Base-by-base conservation (phyloP, 2,888 invertebrate species). In the Arctia plantaginis region DNA sequence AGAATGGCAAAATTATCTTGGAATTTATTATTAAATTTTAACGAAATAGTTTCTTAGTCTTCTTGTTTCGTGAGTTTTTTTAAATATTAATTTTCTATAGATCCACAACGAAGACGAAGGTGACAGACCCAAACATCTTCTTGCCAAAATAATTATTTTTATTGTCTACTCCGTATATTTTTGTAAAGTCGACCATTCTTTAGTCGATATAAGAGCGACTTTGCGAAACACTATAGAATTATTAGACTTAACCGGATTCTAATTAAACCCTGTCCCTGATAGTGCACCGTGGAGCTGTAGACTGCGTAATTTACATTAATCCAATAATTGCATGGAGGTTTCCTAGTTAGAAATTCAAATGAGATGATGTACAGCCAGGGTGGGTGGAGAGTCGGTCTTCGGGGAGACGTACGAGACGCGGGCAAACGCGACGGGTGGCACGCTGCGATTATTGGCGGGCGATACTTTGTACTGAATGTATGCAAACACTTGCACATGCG, bases 261-360 rank as follows among this genome's bases (percentile, higher is more conserved):
- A 95, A 95, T 95, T 95, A 95, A 95, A 93, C 92, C 93, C 91
- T 93, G 94, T 94, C 93, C 91, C 94, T 94, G 95, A 95, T 95
- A 95, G 95, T 95, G 95, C 95, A 95, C 94, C 94, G 93, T 93
- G 88, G 93, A 91, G 93, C 95, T 93, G 97, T 97, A 97, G 97
- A 97, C 97, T 97, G 97, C 97, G 97, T 98, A 97, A 97, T 97
- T 97, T 97, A 98, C 98, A 98, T 98, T 98, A 98, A 98, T 98
- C 98, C 98, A 98, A 98, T 98, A 98, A 98, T 98, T 98, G 98
- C 98, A 97, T 97, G 97, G 97, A 97, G 97, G 97, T 97, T 97
- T 97, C 97, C 97, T 98, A 97, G 97, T 98, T 98, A 98, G 97
- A 98, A 97, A 98, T 98, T 98, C 98, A 98, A 98, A 97, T 97